Evolutionary conservation across 2,113 vertebrate species (phyloP).

Genomic region (Aleadryas rufinucha): DNA sequence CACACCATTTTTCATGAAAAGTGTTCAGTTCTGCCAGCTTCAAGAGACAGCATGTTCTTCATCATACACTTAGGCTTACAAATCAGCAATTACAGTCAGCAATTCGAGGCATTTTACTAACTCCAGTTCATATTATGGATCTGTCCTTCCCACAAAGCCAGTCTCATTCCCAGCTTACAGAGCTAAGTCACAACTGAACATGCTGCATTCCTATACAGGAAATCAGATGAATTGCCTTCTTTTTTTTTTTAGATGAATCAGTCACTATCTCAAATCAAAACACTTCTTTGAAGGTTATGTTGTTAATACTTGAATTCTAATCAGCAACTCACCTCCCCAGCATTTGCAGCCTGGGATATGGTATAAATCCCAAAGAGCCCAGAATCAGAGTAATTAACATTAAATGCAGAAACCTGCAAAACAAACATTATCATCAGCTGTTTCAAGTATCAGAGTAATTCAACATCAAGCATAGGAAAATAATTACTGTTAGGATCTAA

Average conservation of each 20-base stretch:
- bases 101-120: neutral
- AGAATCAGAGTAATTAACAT: conserved; percentile 88
- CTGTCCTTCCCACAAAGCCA: neutral
- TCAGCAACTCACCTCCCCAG: conserved; percentile 81
- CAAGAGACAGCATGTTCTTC: neutral
- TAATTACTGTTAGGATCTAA: neutral
- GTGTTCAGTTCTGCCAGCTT: neutral
- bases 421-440: neutral
- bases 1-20: neutral
- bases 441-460: neutral
- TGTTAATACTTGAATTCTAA: neutral
- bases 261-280: neutral
- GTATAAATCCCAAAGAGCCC: conserved; percentile 93
- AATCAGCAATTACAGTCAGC: neutral
- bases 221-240: neutral
- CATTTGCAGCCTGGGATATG: conserved; percentile 78
- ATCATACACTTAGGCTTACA: neutral
- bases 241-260: neutral
- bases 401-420: conserved; percentile 87
- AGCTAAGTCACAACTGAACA: neutral
- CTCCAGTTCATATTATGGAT: neutral
- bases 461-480: neutral
- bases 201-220: neutral
- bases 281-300: neutral
- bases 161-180: neutral